These are phyloP conservation scores for Lepus oiostolus DNA, from an alignment of 2,797 vertebrate species.

Conservation along the genomic window DNA sequence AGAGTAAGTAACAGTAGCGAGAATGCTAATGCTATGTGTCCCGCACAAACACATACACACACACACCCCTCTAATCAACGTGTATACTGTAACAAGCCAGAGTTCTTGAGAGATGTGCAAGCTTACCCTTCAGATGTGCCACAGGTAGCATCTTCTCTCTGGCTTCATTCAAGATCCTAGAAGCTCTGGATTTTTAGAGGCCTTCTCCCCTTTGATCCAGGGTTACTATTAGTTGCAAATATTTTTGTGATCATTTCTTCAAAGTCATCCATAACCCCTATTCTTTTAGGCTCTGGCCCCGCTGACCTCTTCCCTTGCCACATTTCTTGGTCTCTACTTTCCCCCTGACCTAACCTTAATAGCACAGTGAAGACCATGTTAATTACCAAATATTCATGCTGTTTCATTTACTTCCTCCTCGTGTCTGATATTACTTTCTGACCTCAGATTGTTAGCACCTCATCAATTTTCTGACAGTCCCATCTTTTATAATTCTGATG, in stretches of 20 bases:
- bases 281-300: neutral
- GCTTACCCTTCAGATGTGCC: conserved; percentile 1
- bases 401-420: neutral
- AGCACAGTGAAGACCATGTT: neutral
- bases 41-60: neutral
- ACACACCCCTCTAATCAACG: neutral
- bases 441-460: neutral
- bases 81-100: neutral
- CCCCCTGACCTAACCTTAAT: neutral
- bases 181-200: neutral
- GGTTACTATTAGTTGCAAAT: neutral
- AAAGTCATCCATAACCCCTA: neutral
- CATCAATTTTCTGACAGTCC: neutral
- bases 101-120: neutral
- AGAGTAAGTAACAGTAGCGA: neutral
- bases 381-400: neutral
- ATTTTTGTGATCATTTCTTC: neutral
- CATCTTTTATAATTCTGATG: neutral
- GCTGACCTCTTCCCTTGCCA: neutral
- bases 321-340: neutral
- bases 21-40: neutral
- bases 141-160: neutral
- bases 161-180: neutral
- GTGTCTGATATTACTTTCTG: neutral
- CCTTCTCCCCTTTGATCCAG: neutral